Base-by-base conservation (phyloP, 1,140 invertebrate species). In the Spodoptera frugiperda region DNA sequence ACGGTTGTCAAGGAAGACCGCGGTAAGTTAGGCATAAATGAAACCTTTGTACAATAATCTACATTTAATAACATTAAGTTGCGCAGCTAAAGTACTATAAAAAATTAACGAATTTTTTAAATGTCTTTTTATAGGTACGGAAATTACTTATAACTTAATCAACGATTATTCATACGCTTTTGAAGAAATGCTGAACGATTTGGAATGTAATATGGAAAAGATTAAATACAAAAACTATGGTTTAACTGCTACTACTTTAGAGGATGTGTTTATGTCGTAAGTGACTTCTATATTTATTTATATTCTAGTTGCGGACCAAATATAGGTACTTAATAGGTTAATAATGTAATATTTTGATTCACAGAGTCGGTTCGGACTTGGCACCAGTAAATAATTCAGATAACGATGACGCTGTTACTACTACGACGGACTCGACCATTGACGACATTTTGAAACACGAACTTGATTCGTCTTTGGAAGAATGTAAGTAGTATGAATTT, bases 251-350 rank as follows among this genome's bases (percentile, higher is more conserved):
- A 98, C 97, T 14, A 98, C 97, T 1, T 95, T 98, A 84, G 98
- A 98, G 91, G 97, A 98, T 95, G 97, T 98, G 3, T 98, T 98
- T 90, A 94, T 98, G 82, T 97, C 96, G 97, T 97, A 95, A 91
- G 94, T 91, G 49, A 3, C 15, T n/a, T n/a, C n/a, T n/a, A n/a
- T n/a, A n/a, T n/a, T n/a, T 65, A 12, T 19, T 9, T 39, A 6
- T 46, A 48, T 61, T 8, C 9, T 17, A 1, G 57, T 44, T 14
- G 17, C 39, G 9, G 11, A 15, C 21, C 6, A 59, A 10, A 14
- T 25, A 3, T 14, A 59, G 25, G 5, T 19, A 59, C 46, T 8
- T 46, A 39, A 12, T 12, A 21, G 8, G 25, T n/a, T 17, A 15
- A 4, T 33, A 12, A 17, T 70, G 8, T n/a, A 46, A 39, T 33